Base-by-base conservation (phyloP, 2,797 vertebrate genomes). In the Morus bassanus region DNA sequence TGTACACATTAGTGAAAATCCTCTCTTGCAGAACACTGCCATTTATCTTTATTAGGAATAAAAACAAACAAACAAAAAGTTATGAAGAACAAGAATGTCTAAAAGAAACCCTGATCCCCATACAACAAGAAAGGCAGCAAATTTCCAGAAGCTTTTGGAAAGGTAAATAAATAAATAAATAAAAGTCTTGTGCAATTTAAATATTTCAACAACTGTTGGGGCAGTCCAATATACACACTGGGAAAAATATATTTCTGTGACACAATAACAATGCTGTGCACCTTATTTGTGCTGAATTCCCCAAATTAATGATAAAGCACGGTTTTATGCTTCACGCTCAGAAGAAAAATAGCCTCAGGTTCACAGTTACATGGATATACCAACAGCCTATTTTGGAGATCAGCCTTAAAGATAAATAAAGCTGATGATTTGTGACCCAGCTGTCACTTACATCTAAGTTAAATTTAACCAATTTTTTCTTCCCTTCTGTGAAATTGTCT, bases 221-320 rank as follows among this genome's bases (percentile, higher is more conserved):
- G 37, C 54, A 80, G 61, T 27, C 30, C 39, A 89, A 65, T 45
- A 65, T 24, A 48, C 22, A 72, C 37, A 25, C 27, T 28, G 48
- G 45, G 46, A 77, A 80, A 77, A 91, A 77, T 4, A 6, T 12
- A 63, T 59, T 87, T 83, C 80, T 86, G 85, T 85, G 68, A 72
- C 54, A 89, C 39, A 48, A 4, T 45, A 88, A 93, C 48, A 92
- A 74, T 7, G 54, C 35, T 54, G 37, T 63, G 85, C 37, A 39
- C 54, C 27, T 93, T 88, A 88, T 88, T 91, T 86, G 76, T 94
- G 78, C 78, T 70, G 65, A 92, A 93, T 91, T 90, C 65, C 61
- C 24, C 69, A 84, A 90, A 95, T 90, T 86, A 91, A 94, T 0
- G 5, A 90, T 56, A 89, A 76, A 90, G 69, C 75, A 92, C 46